Percentiles rank a stretch among this genome's conserved stretches.
Evolutionary conservation across 2,888 invertebrate genomes (phyloP).

Genomic region (Dynastes grantii): DNA sequence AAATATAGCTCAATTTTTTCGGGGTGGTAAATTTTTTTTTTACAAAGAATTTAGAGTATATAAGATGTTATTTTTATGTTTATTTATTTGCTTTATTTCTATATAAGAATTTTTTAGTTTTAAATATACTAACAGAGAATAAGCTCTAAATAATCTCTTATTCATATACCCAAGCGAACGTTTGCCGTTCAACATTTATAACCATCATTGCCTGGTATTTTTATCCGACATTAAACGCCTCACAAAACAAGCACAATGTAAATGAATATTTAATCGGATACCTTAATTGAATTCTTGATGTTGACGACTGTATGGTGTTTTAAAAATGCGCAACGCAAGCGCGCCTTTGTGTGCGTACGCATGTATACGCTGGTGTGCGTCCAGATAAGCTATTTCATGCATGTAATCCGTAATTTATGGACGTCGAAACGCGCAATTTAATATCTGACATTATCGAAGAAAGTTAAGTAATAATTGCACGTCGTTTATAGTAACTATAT

Average conservation of each 20-base stretch:
- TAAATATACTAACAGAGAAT: background rate
- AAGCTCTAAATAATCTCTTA: background rate
- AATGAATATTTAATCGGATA: constrained; percentile 34
- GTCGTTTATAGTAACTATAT: background rate
- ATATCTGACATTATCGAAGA: constrained; percentile 40
- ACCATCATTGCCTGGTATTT: background rate
- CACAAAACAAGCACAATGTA: constrained; percentile 25
- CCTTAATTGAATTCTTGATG: constrained; percentile 36
- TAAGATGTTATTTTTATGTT: no score
- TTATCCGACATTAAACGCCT: constrained; percentile 17
- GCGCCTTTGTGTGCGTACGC: background rate
- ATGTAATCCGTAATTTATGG: constrained; percentile 42
- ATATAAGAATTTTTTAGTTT: background rate
- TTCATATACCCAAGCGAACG: background rate
- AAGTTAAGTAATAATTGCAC: constrained; percentile 41
- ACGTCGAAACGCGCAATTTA: constrained; percentile 42
- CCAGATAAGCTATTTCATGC: constrained; percentile 31
- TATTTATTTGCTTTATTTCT: background rate
- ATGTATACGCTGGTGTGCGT: background rate
- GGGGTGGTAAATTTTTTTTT: no score
- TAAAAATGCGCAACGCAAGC: constrained; percentile 10
- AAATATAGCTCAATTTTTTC: no score
- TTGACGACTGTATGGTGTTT: constrained; percentile 10
- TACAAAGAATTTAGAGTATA: no score
- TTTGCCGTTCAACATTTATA: background rate